Conservation (phyloP, 1,140 invertebrate genomes). For the Cyclargus thomasi region DNA sequence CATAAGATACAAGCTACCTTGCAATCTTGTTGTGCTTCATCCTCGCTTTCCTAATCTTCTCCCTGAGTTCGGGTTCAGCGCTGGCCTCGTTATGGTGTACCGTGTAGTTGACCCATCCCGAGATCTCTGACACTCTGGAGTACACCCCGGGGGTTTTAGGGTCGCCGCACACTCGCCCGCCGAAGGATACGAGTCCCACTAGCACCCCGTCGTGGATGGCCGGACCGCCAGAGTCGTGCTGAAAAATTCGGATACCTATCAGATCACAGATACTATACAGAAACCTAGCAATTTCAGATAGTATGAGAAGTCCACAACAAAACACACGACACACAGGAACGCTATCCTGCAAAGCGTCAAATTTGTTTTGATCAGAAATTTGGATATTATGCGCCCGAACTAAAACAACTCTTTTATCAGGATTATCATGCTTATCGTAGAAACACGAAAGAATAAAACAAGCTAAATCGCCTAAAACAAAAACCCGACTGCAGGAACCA, state of each 20-base stretch:
- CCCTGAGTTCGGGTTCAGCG: conserved; percentile 40
- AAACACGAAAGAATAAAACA: no score
- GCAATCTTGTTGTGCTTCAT: conserved; percentile 47
- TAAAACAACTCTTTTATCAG: no score
- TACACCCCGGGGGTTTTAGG: conserved; percentile 59
- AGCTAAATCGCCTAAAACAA: no score
- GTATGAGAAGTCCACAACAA: no score
- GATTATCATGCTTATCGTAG: no score
- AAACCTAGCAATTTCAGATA: no score
- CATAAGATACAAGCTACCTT: conserved; percentile 30
- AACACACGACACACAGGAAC: no score
- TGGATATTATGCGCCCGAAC: no score
- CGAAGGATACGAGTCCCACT: conserved; percentile 58
- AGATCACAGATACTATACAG: no score
- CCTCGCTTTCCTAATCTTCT: conserved; percentile 51
- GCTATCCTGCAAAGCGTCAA: no score
- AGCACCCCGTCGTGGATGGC: conserved; percentile 56
- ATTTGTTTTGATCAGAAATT: no score
- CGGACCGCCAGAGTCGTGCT: conserved; percentile 65
- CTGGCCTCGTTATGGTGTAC: conserved; percentile 48
- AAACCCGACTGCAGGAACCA: no score
- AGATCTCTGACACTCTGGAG: conserved; percentile 49
- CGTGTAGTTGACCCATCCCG: conserved; percentile 52
- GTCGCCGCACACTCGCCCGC: conserved; percentile 62
- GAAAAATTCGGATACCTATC: not conserved